phyloP scores from a whole-genome alignment of 1,140 invertebrate genomes.

The Asbolus verrucosus region DNA sequence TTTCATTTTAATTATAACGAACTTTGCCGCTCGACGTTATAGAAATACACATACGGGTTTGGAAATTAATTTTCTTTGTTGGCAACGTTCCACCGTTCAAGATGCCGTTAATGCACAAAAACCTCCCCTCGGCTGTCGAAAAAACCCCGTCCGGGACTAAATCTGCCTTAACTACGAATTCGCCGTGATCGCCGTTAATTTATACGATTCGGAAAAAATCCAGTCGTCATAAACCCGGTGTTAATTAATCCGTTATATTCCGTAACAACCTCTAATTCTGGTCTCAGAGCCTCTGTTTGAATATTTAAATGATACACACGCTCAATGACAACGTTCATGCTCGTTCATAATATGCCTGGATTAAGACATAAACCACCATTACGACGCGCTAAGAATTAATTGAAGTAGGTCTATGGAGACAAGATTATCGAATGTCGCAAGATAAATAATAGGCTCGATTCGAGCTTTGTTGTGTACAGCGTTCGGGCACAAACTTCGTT shows the following conservation, averaged over 20 bases:
- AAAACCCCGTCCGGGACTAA: not conserved
- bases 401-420: constrained; percentile 43
- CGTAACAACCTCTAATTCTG: constrained; percentile 11
- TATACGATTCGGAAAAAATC: no score
- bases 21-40: constrained; percentile 42
- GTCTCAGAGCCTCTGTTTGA: constrained; percentile 13
- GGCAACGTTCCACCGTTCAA: constrained; percentile 31
- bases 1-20: constrained; percentile 50
- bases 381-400: constrained; percentile 49
- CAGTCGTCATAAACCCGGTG: not conserved
- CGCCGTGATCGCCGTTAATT: no score
- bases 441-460: constrained; percentile 41
- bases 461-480: constrained; percentile 18
- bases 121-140: not conserved
- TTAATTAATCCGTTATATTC: constrained; percentile 18
- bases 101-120: constrained; percentile 27
- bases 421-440: constrained; percentile 43
- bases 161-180: not conserved
- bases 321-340: constrained; percentile 47
- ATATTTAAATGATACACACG: constrained; percentile 35
- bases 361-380: constrained; percentile 48
- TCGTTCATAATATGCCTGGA: constrained; percentile 42
- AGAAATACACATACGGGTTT: constrained; percentile 42
- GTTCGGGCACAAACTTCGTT: not conserved
- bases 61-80: constrained; percentile 48